Percentiles rank a stretch among this genome's conserved stretches.
phyloP scores from a whole-genome alignment of 2,888 invertebrate genomes.

The Sepiola atlantica region DNA sequence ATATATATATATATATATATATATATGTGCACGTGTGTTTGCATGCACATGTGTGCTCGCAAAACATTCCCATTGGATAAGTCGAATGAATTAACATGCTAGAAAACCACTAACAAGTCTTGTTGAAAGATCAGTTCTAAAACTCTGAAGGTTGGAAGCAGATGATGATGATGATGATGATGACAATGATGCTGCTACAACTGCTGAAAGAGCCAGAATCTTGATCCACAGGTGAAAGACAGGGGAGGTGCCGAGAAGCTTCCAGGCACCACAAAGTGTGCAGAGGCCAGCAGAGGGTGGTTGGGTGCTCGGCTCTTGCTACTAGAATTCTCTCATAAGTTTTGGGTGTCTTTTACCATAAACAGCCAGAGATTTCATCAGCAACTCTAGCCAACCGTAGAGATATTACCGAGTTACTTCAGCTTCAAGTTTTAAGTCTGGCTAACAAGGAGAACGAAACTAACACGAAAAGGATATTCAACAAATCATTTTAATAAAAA shows the following conservation, averaged over 20 bases:
- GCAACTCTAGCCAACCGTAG: neutral
- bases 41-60: neutral
- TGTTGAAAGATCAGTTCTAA: neutral
- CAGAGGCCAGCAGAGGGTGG: neutral
- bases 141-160: neutral
- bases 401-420: neutral
- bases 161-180: neutral
- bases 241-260: neutral
- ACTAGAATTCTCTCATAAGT: neutral
- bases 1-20: too few species aligned
- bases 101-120: neutral
- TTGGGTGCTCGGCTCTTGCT: neutral
- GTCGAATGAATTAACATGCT: neutral
- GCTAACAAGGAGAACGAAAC: neutral
- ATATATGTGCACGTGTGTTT: neutral
- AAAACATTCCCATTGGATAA: neutral
- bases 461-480: too few species aligned
- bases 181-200: too few species aligned
- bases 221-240: neutral
- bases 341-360: constrained; percentile 40
- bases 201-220: neutral
- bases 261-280: neutral
- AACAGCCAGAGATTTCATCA: constrained; percentile 33
- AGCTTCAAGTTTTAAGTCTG: neutral
- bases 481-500: too few species aligned